Evolutionary conservation across 2,888 invertebrate genomes (phyloP), one percentile per base, ranked within the genome.

Genomic region (Himalopsyche anomala): DNA sequence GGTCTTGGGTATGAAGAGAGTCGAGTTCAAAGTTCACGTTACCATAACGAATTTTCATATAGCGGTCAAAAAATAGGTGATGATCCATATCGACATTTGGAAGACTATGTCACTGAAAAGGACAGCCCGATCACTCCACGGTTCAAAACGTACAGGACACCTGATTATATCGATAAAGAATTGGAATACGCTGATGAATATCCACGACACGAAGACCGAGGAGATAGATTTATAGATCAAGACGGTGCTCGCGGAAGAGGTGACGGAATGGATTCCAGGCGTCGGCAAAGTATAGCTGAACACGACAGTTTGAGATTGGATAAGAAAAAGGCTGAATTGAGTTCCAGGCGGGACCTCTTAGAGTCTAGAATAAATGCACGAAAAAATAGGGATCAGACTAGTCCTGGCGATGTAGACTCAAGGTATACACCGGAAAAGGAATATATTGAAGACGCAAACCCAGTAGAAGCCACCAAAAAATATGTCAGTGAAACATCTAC

Each of bases 281-380:
- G 94, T 86, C 93, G 94, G 86, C 91, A 91, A 80, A 93, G 92
- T 89, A 91, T 91, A n/a, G 88, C 90, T 19, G 92, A 93, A 89
- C 89, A 89, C 19, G 86, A 91, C 45, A 92, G 92, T 89, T 62
- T 85, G 79, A 91, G 92, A 89, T 85, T 74, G 51, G 85, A 87
- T 17, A 87, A 87, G 38, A 91, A 91, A 84, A 93, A 93, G 62
- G 93, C 93, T 89, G 95, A 96, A 90, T 90, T 97, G 86, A 96
- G 96, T 90, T 95, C 96, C 51, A 92, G 97, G 83, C 93, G 97
- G 19, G 95, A 96, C 87, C 93, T 96, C 62, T 92, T 97, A 19
- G 96, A 97, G 90, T 96, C 96, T 0, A 93, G 96, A 87, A 94
- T 97, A 81, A 94, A 96, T 86, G 95, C 95, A 51, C 93, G 96